Percentiles rank a stretch among this genome's conserved stretches.
These are phyloP conservation scores for Dryas iulia DNA, from an alignment of 1,140 invertebrate genomes.

Conservation along the genomic window DNA sequence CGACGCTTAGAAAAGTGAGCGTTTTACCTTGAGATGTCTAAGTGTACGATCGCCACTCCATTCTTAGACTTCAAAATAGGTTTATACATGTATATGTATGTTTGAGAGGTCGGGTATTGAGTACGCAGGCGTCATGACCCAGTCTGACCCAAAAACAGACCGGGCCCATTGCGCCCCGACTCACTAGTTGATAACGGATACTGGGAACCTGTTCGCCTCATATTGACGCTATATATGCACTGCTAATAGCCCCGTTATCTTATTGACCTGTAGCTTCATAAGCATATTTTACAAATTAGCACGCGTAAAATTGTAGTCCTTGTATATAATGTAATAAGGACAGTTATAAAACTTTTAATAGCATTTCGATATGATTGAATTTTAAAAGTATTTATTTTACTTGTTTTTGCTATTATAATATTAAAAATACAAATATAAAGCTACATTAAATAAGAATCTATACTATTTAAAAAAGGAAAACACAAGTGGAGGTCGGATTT, in stretches of 20 bases:
- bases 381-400: background rate
- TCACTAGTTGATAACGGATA: slow-evolving; percentile 68
- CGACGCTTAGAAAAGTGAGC: slow-evolving; percentile 75
- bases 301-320: background rate
- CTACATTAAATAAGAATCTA: background rate
- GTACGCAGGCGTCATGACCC: slow-evolving; percentile 76
- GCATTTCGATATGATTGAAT: background rate
- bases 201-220: slow-evolving; percentile 61
- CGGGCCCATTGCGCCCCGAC: slow-evolving; percentile 57
- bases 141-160: slow-evolving; percentile 75
- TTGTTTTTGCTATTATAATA: background rate
- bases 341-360: background rate
- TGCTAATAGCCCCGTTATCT: slow-evolving; percentile 54
- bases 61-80: slow-evolving; percentile 66
- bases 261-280: slow-evolving; percentile 34
- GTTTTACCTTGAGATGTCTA: slow-evolving; percentile 71
- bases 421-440: background rate
- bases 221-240: slow-evolving; percentile 48
- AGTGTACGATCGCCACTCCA: slow-evolving; percentile 65
- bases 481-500: slow-evolving; percentile 73
- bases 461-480: slow-evolving; percentile 54
- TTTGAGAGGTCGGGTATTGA: slow-evolving; percentile 49
- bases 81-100: slow-evolving; percentile 46
- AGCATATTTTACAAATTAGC: background rate
- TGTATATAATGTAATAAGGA: background rate